phyloP scores from a whole-genome alignment of 1,140 invertebrate species.

The Bombus huntii region DNA sequence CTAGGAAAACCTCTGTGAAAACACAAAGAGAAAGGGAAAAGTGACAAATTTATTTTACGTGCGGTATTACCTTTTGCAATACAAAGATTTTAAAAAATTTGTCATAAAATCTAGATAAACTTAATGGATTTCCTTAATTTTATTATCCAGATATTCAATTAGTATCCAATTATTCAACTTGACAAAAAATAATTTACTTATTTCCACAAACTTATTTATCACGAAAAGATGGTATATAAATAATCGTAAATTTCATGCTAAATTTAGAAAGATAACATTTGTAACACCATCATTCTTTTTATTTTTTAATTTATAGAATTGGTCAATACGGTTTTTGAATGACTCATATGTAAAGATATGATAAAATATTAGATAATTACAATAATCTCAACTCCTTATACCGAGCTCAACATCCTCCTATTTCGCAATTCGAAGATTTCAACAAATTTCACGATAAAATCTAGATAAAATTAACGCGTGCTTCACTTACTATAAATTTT shows the following conservation, averaged over 20 bases:
- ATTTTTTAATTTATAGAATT: background rate
- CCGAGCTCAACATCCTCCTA: background rate
- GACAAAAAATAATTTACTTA: background rate
- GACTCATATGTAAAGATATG: background rate
- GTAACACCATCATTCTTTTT: background rate
- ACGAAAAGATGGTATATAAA: background rate
- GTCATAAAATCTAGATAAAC: background rate
- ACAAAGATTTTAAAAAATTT: background rate
- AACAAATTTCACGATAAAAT: background rate
- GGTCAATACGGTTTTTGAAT: background rate
- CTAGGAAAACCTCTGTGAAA: background rate
- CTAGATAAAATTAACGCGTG: background rate
- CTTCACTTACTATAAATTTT: background rate
- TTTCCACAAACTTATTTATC: too few species aligned
- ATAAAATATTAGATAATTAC: background rate
- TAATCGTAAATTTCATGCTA: background rate
- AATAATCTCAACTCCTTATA: background rate
- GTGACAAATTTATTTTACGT: too few species aligned
- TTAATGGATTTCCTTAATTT: background rate
- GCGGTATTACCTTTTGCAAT: background rate
- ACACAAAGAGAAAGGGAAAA: background rate
- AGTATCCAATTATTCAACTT: background rate
- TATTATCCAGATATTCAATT: background rate
- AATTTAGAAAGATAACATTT: background rate
- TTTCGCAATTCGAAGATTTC: background rate